Conservation (phyloP, 2,113 vertebrate genomes). For the Rousettus leschenaultii region DNA sequence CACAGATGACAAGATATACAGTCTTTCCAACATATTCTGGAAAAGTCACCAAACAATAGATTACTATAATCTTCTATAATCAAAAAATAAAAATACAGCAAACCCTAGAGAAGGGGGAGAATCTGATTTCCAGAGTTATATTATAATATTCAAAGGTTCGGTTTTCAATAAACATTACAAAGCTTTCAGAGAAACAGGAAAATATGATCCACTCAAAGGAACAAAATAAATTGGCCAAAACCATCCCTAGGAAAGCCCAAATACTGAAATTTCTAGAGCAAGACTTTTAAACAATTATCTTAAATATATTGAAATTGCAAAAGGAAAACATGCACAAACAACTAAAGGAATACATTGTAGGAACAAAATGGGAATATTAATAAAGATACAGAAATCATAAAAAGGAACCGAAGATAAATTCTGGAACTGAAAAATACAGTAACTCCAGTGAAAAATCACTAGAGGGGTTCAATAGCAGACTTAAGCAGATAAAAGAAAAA, state of each 20-base stretch:
- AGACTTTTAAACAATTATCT: background rate
- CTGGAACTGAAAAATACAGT: background rate
- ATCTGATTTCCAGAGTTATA: background rate
- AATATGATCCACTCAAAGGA: background rate
- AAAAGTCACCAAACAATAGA: background rate
- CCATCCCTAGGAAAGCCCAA: background rate
- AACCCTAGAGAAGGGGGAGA: background rate
- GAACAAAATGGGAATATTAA: background rate
- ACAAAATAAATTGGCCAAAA: background rate
- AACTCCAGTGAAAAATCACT: background rate
- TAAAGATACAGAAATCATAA: background rate
- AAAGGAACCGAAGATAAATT: background rate
- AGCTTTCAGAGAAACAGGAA: background rate
- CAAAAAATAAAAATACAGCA: background rate
- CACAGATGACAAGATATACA: background rate
- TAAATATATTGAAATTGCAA: background rate
- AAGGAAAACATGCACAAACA: background rate
- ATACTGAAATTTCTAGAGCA: background rate
- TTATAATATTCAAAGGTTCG: background rate
- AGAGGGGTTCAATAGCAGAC: background rate
- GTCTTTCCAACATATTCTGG: background rate
- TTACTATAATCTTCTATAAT: background rate
- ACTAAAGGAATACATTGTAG: background rate
- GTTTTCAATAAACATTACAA: background rate
- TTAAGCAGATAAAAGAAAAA: background rate